Evolutionary conservation across 2,797 vertebrate species (phyloP), one percentile per base, ranked within the genome.

Genomic region (Tangara arthus): DNA sequence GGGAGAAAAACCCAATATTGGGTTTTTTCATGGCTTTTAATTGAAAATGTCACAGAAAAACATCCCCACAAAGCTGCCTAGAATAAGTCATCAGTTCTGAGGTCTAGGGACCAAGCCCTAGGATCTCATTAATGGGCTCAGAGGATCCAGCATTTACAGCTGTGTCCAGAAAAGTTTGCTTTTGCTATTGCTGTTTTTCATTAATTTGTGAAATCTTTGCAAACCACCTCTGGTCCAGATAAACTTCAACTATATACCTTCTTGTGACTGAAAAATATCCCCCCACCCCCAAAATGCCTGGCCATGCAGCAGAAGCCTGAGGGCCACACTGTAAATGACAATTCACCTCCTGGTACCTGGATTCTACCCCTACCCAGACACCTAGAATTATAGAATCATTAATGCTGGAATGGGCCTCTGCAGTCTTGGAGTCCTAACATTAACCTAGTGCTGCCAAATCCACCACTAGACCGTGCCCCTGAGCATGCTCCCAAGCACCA

Each of bases 21-120:
- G 15, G 13, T 73, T 94, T 91, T 68, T 93, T 57, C 3, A 61
- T 42, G 11, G 15, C 66, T 89, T 94, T 65, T 85, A 94, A 63
- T 70, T 89, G 42, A 16, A 96, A 95, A 91, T 87, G 53, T 18
- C 55, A 60, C 3, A 68, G 59, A 90, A 91, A 83, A 86, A 19
- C 16, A 73, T 93, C 82, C 37, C 12, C 39, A 88, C 27, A 80
- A 84, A 82, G 35, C 52, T 23, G 21, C 52, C 24, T 66, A 44
- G 20, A n/a, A 11, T 26, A 82, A 80, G 41, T 37, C 49, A 82
- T 53, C 70, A 73, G 82, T 79, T 57, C 46, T 90, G 30, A 76
- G 23, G 42, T 13, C 53, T 39, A 52, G 9, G 13, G 19, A 46
- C 32, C 56, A 76, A 86, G 37, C 17, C 50, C 44, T 76, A 65